Base-by-base conservation (phyloP, 2,113 vertebrate genomes). In the Oreochromis aureus region DNA sequence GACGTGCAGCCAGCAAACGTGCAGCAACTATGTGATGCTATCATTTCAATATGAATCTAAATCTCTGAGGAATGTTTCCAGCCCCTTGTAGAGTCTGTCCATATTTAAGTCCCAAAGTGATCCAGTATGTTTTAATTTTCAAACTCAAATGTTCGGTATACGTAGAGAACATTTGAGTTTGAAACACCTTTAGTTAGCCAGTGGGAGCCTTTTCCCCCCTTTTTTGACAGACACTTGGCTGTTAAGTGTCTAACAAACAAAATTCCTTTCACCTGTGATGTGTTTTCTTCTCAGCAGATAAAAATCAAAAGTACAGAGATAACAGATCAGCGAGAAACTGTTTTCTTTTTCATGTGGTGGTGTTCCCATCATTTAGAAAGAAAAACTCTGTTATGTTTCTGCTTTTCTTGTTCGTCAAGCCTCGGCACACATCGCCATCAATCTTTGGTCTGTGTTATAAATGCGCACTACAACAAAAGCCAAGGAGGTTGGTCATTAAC, bases 401-500 rank as follows among this genome's bases (percentile, higher is more conserved):
- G 12, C 48, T 59, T 80, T 36, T 44, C 39, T 56, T 71, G 48
- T 69, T 87, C n/a, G 12, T 82, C 15, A 18, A 24, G 18, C n/a
- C 46, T 44, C 4, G 32, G 32, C 19, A 44, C 71, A 46, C 18
- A 6, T 81, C 82, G 6, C 1, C 53, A 39, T 51, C 82, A 18
- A 30, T 80, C 59, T 58, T 22, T 30, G 82, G 39, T 30, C 76
- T 89, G 63, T 54, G 66, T 53, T 78, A 54, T 82, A 34, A 80
- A 69, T 83, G 69, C 1, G 8, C 18, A 34, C 58, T 51, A 22
- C 84, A 58, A 80, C 46, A 69, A 78, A 82, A 89, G 73, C 69
- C 48, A 22, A 12, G 36, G 27, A 73, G 79, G 86, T 86, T 90
- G 89, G 69, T 88, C 53, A 90, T 90, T 88, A 88, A 90, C 89